phyloP scores from a whole-genome alignment of 2,113 vertebrate genomes.

The Ancistrus triradiatus region DNA sequence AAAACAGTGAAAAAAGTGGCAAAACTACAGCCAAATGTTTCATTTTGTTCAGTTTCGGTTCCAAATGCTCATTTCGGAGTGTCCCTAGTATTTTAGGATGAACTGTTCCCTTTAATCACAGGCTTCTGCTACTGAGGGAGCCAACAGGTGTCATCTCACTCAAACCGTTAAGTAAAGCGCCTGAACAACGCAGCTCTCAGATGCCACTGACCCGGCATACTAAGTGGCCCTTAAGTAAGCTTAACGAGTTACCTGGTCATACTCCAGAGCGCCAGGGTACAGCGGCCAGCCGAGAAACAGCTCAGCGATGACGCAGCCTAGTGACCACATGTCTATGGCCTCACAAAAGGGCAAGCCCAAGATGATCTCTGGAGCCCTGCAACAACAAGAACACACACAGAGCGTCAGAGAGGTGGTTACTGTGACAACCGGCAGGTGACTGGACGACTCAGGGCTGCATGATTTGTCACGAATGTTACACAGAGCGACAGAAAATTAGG shows the following conservation, averaged over 20 bases:
- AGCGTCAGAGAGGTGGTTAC: slow-evolving; percentile 17
- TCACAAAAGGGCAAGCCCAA: slow-evolving; percentile 95
- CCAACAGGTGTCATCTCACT: too few relatives aligned
- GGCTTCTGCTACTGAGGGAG: too few relatives aligned
- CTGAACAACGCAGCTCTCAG: too few relatives aligned
- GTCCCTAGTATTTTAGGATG: too few relatives aligned
- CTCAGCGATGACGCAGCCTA: slow-evolving; percentile 96
- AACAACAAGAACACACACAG: slow-evolving; percentile 45
- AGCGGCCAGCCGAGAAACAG: slow-evolving; percentile 96
- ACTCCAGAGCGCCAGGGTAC: slow-evolving; percentile 95
- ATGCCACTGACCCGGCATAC: too few relatives aligned
- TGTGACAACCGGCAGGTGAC: slow-evolving; percentile 27
- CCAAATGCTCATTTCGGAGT: too few relatives aligned
- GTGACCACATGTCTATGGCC: slow-evolving; percentile 98
- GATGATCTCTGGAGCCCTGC: slow-evolving; percentile 97
- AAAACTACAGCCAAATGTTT: too few relatives aligned
- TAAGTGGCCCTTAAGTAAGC: too few relatives aligned
- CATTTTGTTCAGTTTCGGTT: too few relatives aligned
- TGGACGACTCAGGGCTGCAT: not conserved
- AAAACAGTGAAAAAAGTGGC: too few relatives aligned
- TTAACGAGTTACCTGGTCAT: slow-evolving; percentile 84
- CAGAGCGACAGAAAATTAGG: not conserved
- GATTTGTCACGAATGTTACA: not conserved
- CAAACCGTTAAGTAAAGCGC: too few relatives aligned
- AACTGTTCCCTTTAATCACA: too few relatives aligned